phyloP scores from a whole-genome alignment of 2,888 invertebrate genomes.

The Abscondita cerata region DNA sequence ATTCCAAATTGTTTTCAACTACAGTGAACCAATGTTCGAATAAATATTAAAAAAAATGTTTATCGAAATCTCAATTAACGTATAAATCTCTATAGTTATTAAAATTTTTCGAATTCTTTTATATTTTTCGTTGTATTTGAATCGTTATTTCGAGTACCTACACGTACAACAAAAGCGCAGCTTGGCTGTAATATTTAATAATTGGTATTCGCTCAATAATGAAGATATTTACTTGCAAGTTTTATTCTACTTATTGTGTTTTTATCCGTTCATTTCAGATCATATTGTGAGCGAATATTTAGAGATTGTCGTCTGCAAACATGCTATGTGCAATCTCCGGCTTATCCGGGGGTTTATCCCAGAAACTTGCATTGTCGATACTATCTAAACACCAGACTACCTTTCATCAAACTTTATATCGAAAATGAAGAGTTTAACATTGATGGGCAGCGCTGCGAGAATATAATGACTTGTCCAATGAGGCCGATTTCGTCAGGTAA shows the following conservation, averaged over 20 bases:
- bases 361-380: constrained; percentile 91
- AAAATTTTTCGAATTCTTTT: background rate
- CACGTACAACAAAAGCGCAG: background rate
- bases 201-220: constrained; percentile 7
- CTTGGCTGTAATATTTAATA: constrained; percentile 1
- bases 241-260: background rate
- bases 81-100: background rate
- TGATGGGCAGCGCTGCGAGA: constrained; percentile 92
- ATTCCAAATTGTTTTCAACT: constrained; percentile 8
- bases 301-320: constrained; percentile 88
- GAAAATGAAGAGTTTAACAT: constrained; percentile 95
- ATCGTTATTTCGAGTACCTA: constrained; percentile 2
- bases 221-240: too few species aligned
- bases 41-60: too few species aligned
- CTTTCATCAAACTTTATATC: constrained; percentile 89
- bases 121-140: background rate
- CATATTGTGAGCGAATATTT: constrained; percentile 88
- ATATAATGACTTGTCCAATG: constrained; percentile 95
- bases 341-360: constrained; percentile 92
- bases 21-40: background rate
- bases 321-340: constrained; percentile 93
- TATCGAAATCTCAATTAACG: background rate
- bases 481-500: constrained; percentile 84
- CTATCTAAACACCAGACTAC: constrained; percentile 85
- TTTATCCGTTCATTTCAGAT: constrained; percentile 61